Evolutionary conservation across 1,140 invertebrate genomes (phyloP), one percentile per base, ranked within the genome.

Genomic region (Polyergus mexicanus): DNA sequence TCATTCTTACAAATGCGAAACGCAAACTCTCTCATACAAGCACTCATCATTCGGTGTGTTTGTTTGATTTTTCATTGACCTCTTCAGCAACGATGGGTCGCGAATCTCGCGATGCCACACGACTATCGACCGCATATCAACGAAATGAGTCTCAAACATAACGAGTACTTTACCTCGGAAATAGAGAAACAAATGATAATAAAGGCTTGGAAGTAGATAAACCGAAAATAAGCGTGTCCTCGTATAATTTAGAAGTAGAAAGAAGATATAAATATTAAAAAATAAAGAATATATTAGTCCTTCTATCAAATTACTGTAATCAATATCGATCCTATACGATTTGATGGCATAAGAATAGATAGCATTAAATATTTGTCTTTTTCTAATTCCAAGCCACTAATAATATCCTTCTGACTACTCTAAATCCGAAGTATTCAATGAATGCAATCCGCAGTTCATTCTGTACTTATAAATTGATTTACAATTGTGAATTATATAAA

Each of bases 21-120:
- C 66, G 78, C 66, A 72, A 81, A 60, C 7, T 83, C 41, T 83
- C 41, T 41, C 54, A 60, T 41, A 72, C 56, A 83, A 74, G 35
- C 68, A 74, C 56, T 83, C 54, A 51, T 60, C 51, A 44, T 56
- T 11, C 22, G 19, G 3, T 44, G n/a, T n/a, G 3, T 72, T 47
- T 60, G 7, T 72, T 47, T 60, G 25, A 60, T 81, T 25, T 56
- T 38, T 41, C 41, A 58, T 68, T 16, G 32, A 56, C 11, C 22
- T 58, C 35, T 32, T 69, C 54, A 22, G 38, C 25, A 44, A 74
- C 22, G 51, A 51, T 32, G 51, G 11, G 13, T 58, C 32, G 68
- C n/a, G 10, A 47, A 72, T 83, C 54, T 22, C 54, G 38, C 19
- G 54, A 62, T 25, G 38, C 25, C 68, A 44, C 68, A 60, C 5